Base-by-base conservation (phyloP, 2,113 vertebrate species). In the Heliornis fulica region DNA sequence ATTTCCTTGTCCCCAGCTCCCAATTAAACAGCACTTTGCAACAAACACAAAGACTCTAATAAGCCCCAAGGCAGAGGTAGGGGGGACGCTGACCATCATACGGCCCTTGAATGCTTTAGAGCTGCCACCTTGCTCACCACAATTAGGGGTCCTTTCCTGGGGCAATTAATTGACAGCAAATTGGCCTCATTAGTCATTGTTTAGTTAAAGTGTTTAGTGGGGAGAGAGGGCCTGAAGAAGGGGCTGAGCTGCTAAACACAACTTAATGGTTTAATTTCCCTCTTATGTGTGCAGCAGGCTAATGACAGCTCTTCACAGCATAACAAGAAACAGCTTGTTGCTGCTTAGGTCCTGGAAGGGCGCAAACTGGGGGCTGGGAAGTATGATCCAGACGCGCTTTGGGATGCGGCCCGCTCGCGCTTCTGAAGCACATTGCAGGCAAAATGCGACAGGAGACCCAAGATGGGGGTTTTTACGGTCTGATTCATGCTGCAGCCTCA, bases 21-120 rank as follows among this genome's bases (percentile, higher is more conserved):
- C 96, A 96, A 97, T 97, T 97, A 97, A n/a, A 95, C 65, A 75
- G 79, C 92, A 89, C 91, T 96, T 96, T 96, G 82, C 90, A 94
- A 83, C 19, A 75, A 86, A 93, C 7, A 95, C 61, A 95, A 96
- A 70, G 71, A 96, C 54, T 41, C 38, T 92, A 94, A 97, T 94
- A 91, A 94, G 63, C 79, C 91, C 43, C 88, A 95, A 88, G 86
- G 95, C 88, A 88, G 72, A 80, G 87, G 96, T 69, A 84, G 80
- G 92, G 60, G 95, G 76, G 80, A 59, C 3, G 36, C 72, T 97
- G 96, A 87, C 95, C 95, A 94, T 91, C 69, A 16, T 59, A 84
- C 8, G 23, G 93, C 91, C 89, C 85, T 97, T 83, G 64, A 95
- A 59, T 66, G 92, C 94, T 97, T 94, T 87, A 93, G 41, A 85